These are phyloP conservation scores for Euthynnus affinis DNA, from an alignment of 2,797 vertebrate species.

Conservation along the genomic window DNA sequence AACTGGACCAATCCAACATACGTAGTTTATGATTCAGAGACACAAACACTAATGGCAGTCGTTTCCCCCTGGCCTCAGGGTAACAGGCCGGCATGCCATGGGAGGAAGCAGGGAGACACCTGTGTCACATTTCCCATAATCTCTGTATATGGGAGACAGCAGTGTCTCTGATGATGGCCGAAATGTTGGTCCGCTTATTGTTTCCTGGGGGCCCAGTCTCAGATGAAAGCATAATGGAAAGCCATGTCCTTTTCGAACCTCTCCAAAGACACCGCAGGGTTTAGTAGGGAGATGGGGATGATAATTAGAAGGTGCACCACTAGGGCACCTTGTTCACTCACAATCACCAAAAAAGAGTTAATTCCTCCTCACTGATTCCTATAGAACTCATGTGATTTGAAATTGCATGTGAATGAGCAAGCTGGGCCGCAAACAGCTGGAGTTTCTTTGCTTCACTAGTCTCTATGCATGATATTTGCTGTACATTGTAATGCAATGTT, in stretches of 20 bases:
- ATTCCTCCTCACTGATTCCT: conserved; percentile 62
- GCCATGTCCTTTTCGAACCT: conserved; percentile 48
- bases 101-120: conserved; percentile 70
- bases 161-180: conserved; percentile 28
- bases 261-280: conserved; percentile 61
- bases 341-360: conserved; percentile 55
- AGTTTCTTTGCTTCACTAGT: conserved; percentile 50
- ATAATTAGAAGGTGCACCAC: conserved; percentile 71
- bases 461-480: conserved; percentile 60
- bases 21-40: conserved; percentile 81
- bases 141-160: conserved; percentile 27
- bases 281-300: conserved; percentile 49
- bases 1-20: conserved; percentile 78
- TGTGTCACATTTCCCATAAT: conserved; percentile 67
- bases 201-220: conserved; percentile 37
- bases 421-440: conserved; percentile 69
- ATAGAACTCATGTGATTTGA: conserved; percentile 57
- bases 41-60: conserved; percentile 59
- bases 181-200: conserved; percentile 50
- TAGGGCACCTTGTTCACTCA: conserved; percentile 60
- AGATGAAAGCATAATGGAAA: conserved; percentile 58
- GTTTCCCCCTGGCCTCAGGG: conserved; percentile 62
- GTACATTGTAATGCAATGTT: conserved; percentile 62
- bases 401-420: conserved; percentile 66
- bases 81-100: conserved; percentile 66